Base-by-base conservation (phyloP, 2,888 invertebrate species). In the Conchocele bisecta region DNA sequence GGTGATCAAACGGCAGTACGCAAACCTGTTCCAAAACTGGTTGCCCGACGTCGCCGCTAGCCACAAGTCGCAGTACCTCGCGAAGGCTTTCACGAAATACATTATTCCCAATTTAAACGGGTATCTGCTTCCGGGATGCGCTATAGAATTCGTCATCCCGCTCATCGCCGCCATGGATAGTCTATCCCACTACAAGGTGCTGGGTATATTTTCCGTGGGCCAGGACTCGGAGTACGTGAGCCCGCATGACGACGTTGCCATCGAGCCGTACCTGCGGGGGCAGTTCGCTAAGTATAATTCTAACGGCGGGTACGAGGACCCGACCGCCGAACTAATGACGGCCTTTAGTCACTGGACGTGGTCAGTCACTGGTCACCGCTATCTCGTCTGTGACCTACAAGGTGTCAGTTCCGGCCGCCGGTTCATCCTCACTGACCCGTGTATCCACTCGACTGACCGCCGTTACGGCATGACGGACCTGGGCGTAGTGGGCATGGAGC, bases 261-360 rank as follows among this genome's bases (percentile, higher is more conserved):
- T 80, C 7, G 79, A 80, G 56, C 75, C 74, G 0, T 77, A 54
- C 44, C 58, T 80, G 7, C 44, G 70, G 9, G 79, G 79, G 9
- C 6, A 37, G 17, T 80, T 77, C 26, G 72, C 76, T 29, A 80
- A 77, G 22, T 75, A 74, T 33, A 80, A 77, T 48, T 75, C 72
- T 0, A 75, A 75, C 28, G 65, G 61, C 9, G 75, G 75, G 15
- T 72, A 61, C 31, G 77, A 77, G 24, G 77, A 77, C 42, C 41
- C 41, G 22, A 56, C 65, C 2, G 70, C 73, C 1, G 64, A 67
- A 5, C 64, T 76, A 2, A 33, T 75, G 22, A 73, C 73, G 48
- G 69, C 79, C 6, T 80, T 80, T 51, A 72, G 74, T 29, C 79
- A 80, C 37, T 80, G 73, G 74, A 80, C 79, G 3, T 80, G 76